These are phyloP conservation scores for Balaenoptera acutorostrata DNA, from an alignment of 2,113 vertebrate genomes.

Conservation along the genomic window DNA sequence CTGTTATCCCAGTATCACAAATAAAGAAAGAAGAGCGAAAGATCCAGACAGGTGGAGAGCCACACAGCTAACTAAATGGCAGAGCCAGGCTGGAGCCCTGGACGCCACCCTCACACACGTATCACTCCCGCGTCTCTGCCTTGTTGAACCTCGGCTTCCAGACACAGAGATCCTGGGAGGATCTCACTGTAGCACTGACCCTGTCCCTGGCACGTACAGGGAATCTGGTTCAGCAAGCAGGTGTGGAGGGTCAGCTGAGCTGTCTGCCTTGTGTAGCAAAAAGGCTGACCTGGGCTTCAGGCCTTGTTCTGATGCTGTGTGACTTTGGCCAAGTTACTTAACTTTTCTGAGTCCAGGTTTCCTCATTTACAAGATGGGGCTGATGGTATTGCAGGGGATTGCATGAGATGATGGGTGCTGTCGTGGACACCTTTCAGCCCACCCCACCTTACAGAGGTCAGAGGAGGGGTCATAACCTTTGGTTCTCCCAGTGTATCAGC, in stretches of 20 bases:
- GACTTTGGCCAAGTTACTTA: neutral
- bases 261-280: neutral
- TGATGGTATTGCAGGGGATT: neutral
- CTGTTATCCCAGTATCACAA: neutral
- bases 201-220: rapidly evolving
- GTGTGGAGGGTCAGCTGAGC: neutral
- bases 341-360: neutral
- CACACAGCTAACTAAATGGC: neutral
- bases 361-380: neutral
- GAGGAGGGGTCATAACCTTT: neutral
- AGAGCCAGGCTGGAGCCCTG: neutral
- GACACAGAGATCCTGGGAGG: neutral
- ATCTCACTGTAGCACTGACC: neutral
- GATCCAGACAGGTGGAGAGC: neutral
- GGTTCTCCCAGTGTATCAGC: neutral
- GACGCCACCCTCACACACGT: neutral
- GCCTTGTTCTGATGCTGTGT: neutral
- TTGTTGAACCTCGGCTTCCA: neutral
- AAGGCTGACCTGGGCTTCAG: neutral
- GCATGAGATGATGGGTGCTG: neutral
- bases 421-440: neutral
- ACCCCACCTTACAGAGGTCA: neutral
- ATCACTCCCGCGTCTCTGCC: neutral
- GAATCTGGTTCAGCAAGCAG: neutral
- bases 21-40: neutral